These are phyloP conservation scores for Aythya baeri DNA, from an alignment of 2,113 vertebrate genomes.

Conservation along the genomic window DNA sequence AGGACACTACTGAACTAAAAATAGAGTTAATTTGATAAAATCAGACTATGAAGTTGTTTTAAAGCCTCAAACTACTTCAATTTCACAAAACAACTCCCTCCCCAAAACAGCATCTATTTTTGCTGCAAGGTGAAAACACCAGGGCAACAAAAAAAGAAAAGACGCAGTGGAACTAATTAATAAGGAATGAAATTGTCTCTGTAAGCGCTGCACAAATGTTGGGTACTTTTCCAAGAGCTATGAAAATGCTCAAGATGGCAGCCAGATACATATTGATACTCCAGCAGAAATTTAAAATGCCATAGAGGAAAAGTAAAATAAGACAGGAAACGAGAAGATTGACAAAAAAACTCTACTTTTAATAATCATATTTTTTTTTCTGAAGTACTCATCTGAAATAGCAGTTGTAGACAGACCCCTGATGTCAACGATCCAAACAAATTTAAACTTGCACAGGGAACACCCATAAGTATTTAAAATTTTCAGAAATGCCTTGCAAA, in stretches of 20 bases:
- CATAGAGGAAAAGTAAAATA: neutral
- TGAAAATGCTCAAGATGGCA: neutral
- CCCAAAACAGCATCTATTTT: neutral
- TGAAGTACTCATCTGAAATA: neutral
- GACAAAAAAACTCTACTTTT: neutral
- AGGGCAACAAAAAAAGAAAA: neutral
- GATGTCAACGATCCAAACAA: neutral
- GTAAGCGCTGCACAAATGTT: neutral
- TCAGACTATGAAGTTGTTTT: neutral
- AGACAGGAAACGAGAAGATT: fast-evolving
- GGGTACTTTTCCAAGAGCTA: fast-evolving
- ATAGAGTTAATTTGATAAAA: neutral
- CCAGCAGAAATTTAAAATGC: neutral
- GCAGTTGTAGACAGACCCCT: neutral
- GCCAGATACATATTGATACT: neutral
- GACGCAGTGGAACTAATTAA: neutral
- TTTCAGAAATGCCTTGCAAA: neutral
- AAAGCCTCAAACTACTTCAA: neutral
- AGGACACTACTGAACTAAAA: neutral
- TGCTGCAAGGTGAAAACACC: neutral
- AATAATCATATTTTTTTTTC: neutral
- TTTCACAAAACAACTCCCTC: neutral
- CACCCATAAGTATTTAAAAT: neutral
- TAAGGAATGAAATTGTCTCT: neutral
- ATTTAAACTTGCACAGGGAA: neutral